Base-by-base conservation (phyloP, 2,888 invertebrate genomes). In the Apocheima hispidaria region DNA sequence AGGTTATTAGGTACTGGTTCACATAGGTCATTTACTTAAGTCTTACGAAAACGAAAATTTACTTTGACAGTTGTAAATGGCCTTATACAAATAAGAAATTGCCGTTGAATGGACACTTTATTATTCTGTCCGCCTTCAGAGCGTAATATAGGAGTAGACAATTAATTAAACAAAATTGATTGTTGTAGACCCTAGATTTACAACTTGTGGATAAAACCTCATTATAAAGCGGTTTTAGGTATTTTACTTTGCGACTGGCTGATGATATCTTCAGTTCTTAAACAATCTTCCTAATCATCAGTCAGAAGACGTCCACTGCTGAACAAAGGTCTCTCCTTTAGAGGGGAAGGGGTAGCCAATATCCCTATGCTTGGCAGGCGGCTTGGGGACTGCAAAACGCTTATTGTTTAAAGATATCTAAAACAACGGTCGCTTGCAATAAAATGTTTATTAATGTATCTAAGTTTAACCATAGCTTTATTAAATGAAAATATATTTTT, bases 1-100 rank as follows among this genome's bases (percentile, higher is more conserved):
- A 66, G 66, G 69, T 62, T 69, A 68, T 66, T 68, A 69, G 61
- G 69, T 66, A 55, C 53, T 59, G 18, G 30, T 57, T 54, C 52
- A 57, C 14, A 50, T 60, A 54, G 36, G 54, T 51, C 38, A 64
- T 59, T 63, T 63, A 46, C 66, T 64, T 46, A 30, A 46, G 30
- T 46, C n/a, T 46, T 64, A 57, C 41, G 55, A 49, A 51, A 43
- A 63, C 56, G 65, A 61, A 62, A 68, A 67, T 67, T 66, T 35
- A 55, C 64, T 59, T 41, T 63, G 68, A 65, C 68, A 63, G 63
- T 65, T 49, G 61, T 63, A 62, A 68, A 66, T 70, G 60, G 38
- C 66, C 68, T 52, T 66, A 63, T 52, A 48, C 20, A 56, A 60
- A 44, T 33, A 52, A 57, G 54, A 60, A 58, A 41, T 38, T 56